phyloP scores from a whole-genome alignment of 2,888 invertebrate genomes.

The Sylvicola cinctus region DNA sequence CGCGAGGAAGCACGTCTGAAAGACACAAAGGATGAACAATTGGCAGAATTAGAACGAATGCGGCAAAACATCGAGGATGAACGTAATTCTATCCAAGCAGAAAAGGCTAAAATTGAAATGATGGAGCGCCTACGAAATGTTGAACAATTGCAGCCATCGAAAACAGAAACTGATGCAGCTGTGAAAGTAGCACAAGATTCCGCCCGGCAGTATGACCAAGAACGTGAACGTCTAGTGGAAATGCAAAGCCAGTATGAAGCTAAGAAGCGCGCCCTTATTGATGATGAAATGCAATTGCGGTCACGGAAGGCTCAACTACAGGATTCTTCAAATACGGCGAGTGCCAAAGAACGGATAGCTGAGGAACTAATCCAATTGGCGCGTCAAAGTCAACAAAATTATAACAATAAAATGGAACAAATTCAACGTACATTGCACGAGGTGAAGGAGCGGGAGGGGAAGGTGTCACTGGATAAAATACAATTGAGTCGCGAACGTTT shows the following conservation, averaged over 20 bases:
- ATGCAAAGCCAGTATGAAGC: constrained; percentile 20
- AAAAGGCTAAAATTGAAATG: constrained; percentile 18
- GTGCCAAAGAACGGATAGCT: constrained; percentile 13
- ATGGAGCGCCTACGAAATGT: constrained; percentile 9
- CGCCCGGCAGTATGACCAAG: constrained; percentile 19
- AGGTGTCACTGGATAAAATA: constrained; percentile 20
- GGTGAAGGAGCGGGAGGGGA: constrained; percentile 19
- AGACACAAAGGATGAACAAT: not conserved
- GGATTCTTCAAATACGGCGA: constrained; percentile 14
- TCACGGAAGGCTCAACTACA: constrained; percentile 20
- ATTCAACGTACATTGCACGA: constrained; percentile 17
- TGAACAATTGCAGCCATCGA: constrained; percentile 14
- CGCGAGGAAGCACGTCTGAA: constrained; percentile 19
- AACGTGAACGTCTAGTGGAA: constrained; percentile 19
- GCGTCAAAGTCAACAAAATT: constrained; percentile 14
- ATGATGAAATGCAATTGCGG: constrained; percentile 17
- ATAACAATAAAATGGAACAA: constrained; percentile 17
- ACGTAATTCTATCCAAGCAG: constrained; percentile 14
- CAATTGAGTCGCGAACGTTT: constrained; percentile 20
- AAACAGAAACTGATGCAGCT: constrained; percentile 20
- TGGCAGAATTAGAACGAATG: constrained; percentile 15
- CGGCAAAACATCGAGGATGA: constrained; percentile 19
- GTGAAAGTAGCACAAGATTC: constrained; percentile 23
- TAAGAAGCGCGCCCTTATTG: constrained; percentile 17
- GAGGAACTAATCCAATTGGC: constrained; percentile 6